phyloP scores from a whole-genome alignment of 2,113 vertebrate species.

The Ochotona princeps region DNA sequence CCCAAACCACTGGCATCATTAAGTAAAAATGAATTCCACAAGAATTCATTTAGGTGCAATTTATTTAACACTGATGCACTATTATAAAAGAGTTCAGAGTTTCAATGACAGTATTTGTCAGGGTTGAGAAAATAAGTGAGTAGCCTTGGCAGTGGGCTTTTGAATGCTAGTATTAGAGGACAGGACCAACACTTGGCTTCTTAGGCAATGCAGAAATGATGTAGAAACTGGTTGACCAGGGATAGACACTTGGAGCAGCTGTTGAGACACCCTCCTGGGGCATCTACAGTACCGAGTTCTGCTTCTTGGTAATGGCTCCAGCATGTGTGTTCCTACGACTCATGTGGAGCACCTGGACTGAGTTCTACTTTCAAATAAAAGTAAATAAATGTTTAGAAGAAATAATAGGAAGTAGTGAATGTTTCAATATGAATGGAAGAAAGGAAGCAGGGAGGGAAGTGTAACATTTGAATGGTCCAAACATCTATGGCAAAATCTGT shows the following conservation, averaged over 20 bases:
- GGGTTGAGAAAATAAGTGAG: background rate
- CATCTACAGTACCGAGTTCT: too few species aligned
- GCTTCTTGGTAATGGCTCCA: too few species aligned
- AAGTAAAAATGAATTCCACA: constrained; percentile 44
- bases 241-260: too few species aligned
- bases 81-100: constrained; percentile 17
- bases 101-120: constrained; percentile 1
- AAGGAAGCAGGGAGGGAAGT: too few species aligned
- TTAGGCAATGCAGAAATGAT: background rate
- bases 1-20: constrained; percentile 39
- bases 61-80: constrained; percentile 23
- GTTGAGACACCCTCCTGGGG: too few species aligned
- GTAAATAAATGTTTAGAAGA: too few species aligned
- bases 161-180: background rate
- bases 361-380: too few species aligned
- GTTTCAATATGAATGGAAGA: too few species aligned
- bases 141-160: background rate
- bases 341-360: too few species aligned
- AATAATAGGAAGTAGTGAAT: too few species aligned
- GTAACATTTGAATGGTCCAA: background rate
- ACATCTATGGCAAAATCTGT: background rate
- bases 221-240: background rate
- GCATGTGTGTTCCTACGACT: too few species aligned
- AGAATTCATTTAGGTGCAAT: background rate
- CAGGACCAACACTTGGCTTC: background rate